phyloP scores from a whole-genome alignment of 2,888 invertebrate genomes.

The Ochropacha duplaris region DNA sequence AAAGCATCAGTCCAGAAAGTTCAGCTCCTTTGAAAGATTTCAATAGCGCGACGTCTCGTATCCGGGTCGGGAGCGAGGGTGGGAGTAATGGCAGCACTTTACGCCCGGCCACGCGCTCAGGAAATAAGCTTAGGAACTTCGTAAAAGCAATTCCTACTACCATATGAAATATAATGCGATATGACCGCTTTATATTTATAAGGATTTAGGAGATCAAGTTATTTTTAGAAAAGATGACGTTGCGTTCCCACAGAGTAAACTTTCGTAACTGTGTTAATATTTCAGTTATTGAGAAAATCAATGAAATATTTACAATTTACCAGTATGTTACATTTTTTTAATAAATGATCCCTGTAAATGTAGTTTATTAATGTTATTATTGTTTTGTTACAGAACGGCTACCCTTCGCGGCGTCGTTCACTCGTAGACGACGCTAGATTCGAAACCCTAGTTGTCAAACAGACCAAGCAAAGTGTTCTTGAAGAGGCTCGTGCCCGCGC shows the following conservation, averaged over 20 bases:
- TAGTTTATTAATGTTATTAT: slow-evolving; percentile 8
- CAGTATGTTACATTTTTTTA: too few relatives aligned
- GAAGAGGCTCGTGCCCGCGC: slow-evolving; percentile 95
- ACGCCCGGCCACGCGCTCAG: slow-evolving; percentile 75
- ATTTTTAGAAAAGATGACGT: slow-evolving; percentile 49
- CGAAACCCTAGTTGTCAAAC: slow-evolving; percentile 97
- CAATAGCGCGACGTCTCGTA: slow-evolving; percentile 47
- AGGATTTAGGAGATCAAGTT: slow-evolving; percentile 71
- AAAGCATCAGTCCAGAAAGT: slow-evolving; percentile 67
- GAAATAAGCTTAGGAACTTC: slow-evolving; percentile 82
- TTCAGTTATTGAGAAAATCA: too few relatives aligned
- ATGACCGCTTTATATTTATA: slow-evolving; percentile 79
- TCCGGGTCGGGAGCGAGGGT: slow-evolving; percentile 45
- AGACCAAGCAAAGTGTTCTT: slow-evolving; percentile 95
- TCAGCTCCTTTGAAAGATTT: slow-evolving; percentile 67
- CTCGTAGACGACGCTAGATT: slow-evolving; percentile 99
- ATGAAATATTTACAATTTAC: too few relatives aligned
- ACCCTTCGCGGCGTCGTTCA: slow-evolving; percentile 96
- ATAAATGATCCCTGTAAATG: too few relatives aligned
- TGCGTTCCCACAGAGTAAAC: slow-evolving; percentile 26
- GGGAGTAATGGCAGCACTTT: slow-evolving; percentile 79
- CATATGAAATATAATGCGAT: slow-evolving; percentile 79
- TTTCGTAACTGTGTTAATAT: background rate
- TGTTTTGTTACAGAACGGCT: slow-evolving; percentile 93
- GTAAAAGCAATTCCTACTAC: slow-evolving; percentile 79